Conservation (phyloP, 30 jellyfish, hydroid and myxozoan genomes). For the Cassiopea andromeda region DNA sequence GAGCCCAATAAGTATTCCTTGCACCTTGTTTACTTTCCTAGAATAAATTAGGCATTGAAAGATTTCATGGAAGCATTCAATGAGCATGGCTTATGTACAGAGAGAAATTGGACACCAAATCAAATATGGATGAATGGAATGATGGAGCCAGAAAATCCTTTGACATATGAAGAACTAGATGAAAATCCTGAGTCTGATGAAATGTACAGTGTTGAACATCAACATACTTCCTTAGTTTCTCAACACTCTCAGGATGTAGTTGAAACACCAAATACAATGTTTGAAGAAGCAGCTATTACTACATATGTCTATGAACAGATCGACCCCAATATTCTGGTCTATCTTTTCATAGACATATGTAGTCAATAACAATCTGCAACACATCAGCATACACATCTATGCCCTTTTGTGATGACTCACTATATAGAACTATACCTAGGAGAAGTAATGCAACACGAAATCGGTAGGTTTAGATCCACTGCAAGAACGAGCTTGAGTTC, state of each 20-base stretch:
- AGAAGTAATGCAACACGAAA: too few species aligned
- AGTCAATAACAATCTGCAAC: too few species aligned
- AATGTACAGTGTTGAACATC: neutral
- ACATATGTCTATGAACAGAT: too few species aligned
- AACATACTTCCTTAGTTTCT: too few species aligned
- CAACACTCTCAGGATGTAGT: too few species aligned
- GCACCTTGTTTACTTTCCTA: neutral
- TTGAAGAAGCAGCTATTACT: too few species aligned
- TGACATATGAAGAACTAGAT: slow-evolving; percentile 3
- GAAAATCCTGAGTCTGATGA: neutral
- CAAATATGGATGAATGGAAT: slow-evolving; percentile 27
- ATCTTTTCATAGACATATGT: too few species aligned
- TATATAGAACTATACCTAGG: too few species aligned
- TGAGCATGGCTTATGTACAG: neutral
- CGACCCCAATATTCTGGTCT: too few species aligned
- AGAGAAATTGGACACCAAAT: slow-evolving; percentile 13
- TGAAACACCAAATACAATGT: too few species aligned
- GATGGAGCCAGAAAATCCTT: slow-evolving; percentile 26
- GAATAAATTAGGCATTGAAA: slow-evolving; percentile 1
- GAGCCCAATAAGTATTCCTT: neutral
- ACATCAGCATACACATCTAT: too few species aligned
- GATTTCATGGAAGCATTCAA: neutral
- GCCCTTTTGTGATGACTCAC: too few species aligned
- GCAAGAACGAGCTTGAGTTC: slow-evolving; percentile 26
- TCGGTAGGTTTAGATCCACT: slow-evolving; percentile 64